These are phyloP conservation scores for Scolopax mira DNA, from an alignment of 2,113 vertebrate species.

Conservation along the genomic window DNA sequence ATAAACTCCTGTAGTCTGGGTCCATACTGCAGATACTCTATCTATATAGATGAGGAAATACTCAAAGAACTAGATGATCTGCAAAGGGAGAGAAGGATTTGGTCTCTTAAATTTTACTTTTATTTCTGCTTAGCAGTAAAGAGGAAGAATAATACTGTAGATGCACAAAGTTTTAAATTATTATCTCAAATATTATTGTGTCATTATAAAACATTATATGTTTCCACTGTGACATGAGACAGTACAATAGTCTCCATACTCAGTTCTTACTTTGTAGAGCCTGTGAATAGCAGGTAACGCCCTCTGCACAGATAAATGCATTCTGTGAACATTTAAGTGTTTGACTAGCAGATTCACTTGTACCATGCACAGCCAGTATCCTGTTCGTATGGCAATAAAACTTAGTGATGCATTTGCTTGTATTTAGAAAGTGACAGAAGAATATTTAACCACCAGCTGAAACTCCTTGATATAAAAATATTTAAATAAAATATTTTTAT, in stretches of 20 bases:
- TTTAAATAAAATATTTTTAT: neutral
- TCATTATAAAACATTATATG: neutral
- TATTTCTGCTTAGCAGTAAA: neutral
- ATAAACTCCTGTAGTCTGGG: neutral
- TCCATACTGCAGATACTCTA: neutral
- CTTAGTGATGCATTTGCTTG: neutral
- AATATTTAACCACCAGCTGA: neutral
- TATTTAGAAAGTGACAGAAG: neutral
- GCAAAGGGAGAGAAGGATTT: neutral
- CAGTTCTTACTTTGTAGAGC: neutral
- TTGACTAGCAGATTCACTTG: neutral
- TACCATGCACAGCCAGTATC: neutral
- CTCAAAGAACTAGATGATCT: neutral
- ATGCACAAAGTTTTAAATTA: neutral
- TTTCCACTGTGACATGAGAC: neutral
- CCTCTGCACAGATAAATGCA: neutral
- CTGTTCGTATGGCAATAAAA: neutral
- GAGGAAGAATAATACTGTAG: neutral
- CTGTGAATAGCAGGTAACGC: neutral
- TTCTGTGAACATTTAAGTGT: neutral
- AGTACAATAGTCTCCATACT: neutral
- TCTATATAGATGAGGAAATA: neutral
- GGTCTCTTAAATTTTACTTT: neutral
- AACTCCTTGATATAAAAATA: neutral
- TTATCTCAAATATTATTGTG: neutral